Conservation (phyloP, 2,797 vertebrate genomes). For the Rhadinocentrus ornatus region DNA sequence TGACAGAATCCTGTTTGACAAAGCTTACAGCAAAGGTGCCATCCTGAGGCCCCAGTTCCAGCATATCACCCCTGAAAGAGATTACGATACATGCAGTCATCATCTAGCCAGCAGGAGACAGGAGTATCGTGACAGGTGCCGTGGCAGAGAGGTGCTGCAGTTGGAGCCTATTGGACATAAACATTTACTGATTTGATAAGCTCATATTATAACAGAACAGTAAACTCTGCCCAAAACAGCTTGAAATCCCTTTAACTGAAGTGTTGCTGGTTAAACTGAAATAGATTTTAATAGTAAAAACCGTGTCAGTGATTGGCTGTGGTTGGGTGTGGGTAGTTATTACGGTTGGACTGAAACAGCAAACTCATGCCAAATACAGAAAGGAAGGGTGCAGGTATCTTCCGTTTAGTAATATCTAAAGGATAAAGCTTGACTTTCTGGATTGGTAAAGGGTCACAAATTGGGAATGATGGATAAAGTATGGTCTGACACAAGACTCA, state of each 20-base stretch:
- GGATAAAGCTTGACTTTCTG: background rate
- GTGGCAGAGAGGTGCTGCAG: background rate
- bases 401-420: constrained; percentile 10
- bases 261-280: constrained; percentile 47
- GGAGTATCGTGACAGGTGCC: background rate
- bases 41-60: background rate
- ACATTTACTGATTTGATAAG: constrained; percentile 12
- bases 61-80: background rate
- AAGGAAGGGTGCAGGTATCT: background rate
- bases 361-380: constrained; percentile 3
- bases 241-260: constrained; percentile 9
- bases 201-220: background rate
- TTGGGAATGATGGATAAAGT: background rate
- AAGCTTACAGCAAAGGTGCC: no score
- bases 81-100: background rate
- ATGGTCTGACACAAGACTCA: background rate
- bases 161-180: background rate
- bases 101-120: background rate
- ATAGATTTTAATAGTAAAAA: constrained; percentile 21
- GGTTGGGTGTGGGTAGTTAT: constrained; percentile 37
- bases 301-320: constrained; percentile 25
- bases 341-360: constrained; percentile 40
- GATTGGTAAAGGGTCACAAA: background rate
- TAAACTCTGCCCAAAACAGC: constrained; percentile 9
- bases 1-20: no score